These are phyloP conservation scores for Scaptomyza pallida DNA, from an alignment of 1,140 invertebrate species.

Conservation along the genomic window DNA sequence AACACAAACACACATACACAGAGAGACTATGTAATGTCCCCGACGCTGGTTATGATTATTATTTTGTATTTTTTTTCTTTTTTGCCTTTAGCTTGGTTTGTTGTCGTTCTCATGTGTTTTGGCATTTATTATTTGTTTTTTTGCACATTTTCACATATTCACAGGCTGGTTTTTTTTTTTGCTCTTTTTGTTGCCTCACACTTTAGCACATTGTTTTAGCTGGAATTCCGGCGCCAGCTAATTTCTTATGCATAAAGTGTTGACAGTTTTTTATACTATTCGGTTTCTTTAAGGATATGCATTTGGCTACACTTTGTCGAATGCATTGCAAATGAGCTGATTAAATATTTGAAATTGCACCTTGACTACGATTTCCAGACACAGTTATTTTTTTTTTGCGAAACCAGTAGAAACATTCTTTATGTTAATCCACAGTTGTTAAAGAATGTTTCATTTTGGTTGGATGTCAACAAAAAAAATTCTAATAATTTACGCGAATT, in stretches of 20 bases:
- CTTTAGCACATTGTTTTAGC: too few species aligned
- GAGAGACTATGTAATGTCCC: conserved; percentile 57
- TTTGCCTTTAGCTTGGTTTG: conserved; percentile 41
- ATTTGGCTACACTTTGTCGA: conserved; percentile 23
- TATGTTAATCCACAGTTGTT: conserved; percentile 72
- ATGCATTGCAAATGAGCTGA: conserved; percentile 61
- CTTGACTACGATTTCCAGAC: conserved; percentile 3
- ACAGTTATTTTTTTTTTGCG: conserved; percentile 12
- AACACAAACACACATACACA: conserved; percentile 14
- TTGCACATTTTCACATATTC: conserved; percentile 22
- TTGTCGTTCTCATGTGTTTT: conserved; percentile 15
- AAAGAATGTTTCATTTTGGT: conserved; percentile 61
- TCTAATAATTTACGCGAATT: conserved; percentile 40
- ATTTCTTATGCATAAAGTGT: conserved; percentile 71
- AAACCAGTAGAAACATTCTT: conserved; percentile 45
- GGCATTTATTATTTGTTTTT: conserved; percentile 45
- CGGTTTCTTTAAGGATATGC: conserved; percentile 25
- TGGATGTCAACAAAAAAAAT: conserved; percentile 33
- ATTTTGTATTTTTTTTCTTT: conserved; percentile 15
- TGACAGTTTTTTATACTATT: conserved; percentile 32
- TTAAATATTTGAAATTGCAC: conserved; percentile 35
- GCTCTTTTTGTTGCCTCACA: conserved; percentile 31
- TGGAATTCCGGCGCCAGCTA: too few species aligned
- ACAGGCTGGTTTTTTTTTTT: conserved; percentile 28
- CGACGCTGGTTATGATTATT: conserved; percentile 72